Percentiles rank a stretch among this genome's conserved stretches.
phyloP scores from a whole-genome alignment of 2,113 vertebrate genomes.

The Aspiorhynchus laticeps region DNA sequence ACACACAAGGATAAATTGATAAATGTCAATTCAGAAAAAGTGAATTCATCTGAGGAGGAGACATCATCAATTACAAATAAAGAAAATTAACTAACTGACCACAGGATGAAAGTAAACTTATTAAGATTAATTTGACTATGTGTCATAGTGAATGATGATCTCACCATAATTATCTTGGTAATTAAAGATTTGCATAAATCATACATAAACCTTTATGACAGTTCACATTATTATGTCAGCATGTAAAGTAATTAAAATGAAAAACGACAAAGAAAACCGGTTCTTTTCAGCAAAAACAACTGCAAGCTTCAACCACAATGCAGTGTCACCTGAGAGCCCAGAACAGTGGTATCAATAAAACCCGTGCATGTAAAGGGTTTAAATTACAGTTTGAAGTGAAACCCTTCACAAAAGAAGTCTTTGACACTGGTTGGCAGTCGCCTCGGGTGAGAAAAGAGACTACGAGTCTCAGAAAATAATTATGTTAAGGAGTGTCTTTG shows the following conservation, averaged over 20 bases:
- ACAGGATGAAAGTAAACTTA: not conserved
- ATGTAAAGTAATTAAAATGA: not conserved
- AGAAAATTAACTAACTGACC: not conserved
- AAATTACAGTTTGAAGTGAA: not conserved
- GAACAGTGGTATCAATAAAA: not conserved
- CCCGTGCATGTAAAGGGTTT: not conserved
- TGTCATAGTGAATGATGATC: not conserved
- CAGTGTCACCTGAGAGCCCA: not conserved
- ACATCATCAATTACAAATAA: not conserved
- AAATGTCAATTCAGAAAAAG: too few species aligned
- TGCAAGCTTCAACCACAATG: not conserved
- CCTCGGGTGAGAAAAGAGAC: slow-evolving; percentile 9
- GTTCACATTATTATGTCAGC: not conserved
- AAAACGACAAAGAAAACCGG: not conserved
- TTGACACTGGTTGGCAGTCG: slow-evolving; percentile 12
- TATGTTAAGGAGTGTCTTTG: slow-evolving; percentile 64
- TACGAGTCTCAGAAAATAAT: slow-evolving; percentile 61
- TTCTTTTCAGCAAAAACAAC: not conserved
- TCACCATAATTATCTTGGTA: not conserved
- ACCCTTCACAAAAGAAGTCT: not conserved
- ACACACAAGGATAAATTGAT: too few species aligned
- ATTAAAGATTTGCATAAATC: not conserved
- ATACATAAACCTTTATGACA: not conserved
- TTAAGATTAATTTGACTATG: not conserved
- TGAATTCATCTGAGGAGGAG: not conserved